Base-by-base conservation (phyloP, 2,888 invertebrate genomes). In the Strigamia crassipes region DNA sequence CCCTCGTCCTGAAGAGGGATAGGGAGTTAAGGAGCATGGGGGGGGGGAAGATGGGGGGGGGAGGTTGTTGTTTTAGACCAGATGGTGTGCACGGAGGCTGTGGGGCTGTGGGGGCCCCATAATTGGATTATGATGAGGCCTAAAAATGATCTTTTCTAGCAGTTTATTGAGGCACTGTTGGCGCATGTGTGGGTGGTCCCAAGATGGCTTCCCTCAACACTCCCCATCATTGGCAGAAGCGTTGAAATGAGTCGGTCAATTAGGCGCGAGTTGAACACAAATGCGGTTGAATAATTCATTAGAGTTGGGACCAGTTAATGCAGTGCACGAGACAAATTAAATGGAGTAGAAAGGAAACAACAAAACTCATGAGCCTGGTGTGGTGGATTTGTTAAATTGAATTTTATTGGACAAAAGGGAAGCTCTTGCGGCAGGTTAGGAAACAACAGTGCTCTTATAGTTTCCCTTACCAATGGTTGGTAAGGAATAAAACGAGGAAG, bases 281-380 rank as follows among this genome's bases (percentile, higher is more conserved):
- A 51, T 51, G 51, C 51, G 51, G 51, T 51, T 51, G 51, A 51
- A 51, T 51, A 51, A 51, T 51, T 51, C 51, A 51, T 51, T 51
- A 15, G 51, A 51, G 51, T 51, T 3, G 51, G 51, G 51, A 51
- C 51, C 51, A 18, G 51, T 51, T 51, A 51, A 51, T 51, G 51
- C 51, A 51, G n/a, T 51, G 51, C 51, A 51, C 51, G 18, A 51
- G n/a, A 51, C 15, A 51, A 51, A 51, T 51, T 51, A 51, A 51
- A 51, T 51, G 51, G 51, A 51, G 51, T 51, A 51, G 51, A 51
- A 51, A 51, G 15, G 51, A 51, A 51, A 51, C 51, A 51, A 51
- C n/a, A 51, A 51, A 38, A 38, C 38, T 38, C 38, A 6, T 6
- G 38, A 4, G 51, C 18, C 15, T 10, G n/a, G n/a, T n/a, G n/a